These are phyloP conservation scores for Lamprologus sp. DNA, from an alignment of 2,113 vertebrate species.

Conservation along the genomic window DNA sequence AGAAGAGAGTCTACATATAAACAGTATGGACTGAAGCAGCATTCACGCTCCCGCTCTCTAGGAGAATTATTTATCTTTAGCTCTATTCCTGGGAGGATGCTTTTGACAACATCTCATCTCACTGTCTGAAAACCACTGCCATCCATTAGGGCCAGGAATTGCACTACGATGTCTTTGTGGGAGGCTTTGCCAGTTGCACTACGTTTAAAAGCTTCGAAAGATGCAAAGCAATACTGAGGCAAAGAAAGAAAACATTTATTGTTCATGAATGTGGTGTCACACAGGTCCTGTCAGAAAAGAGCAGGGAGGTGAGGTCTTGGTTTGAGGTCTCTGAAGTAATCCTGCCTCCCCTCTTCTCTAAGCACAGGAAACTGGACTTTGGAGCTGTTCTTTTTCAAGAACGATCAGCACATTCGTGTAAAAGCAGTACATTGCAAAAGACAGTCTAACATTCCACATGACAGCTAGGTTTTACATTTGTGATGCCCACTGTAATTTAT, in stretches of 20 bases:
- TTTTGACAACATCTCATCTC: constrained; percentile 56
- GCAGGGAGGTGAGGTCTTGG: constrained; percentile 59
- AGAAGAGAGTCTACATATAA: constrained; percentile 2
- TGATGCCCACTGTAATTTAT: constrained; percentile 57
- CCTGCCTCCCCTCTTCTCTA: constrained; percentile 18
- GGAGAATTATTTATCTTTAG: constrained; percentile 60
- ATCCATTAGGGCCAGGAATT: constrained; percentile 51
- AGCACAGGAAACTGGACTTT: constrained; percentile 30
- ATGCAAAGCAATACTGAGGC: constrained; percentile 36
- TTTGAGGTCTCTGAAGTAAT: constrained; percentile 62
- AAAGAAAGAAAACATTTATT: constrained; percentile 78
- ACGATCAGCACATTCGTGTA: constrained; percentile 64
- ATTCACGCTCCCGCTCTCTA: background rate
- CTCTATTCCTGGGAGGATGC: constrained; percentile 41
- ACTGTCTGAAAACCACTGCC: constrained; percentile 37
- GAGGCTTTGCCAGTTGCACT: background rate
- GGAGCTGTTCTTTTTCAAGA: constrained; percentile 31
- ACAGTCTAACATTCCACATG: constrained; percentile 72
- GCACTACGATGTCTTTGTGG: constrained; percentile 33
- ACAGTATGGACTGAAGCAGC: constrained; percentile 15
- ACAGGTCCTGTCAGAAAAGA: constrained; percentile 60
- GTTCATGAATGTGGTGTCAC: constrained; percentile 64
- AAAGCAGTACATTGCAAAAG: constrained; percentile 68
- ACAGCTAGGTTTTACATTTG: constrained; percentile 67
- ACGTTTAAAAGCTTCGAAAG: constrained; percentile 28